These are phyloP conservation scores for Neopipo cinnamomea DNA, from an alignment of 2,113 vertebrate genomes.

Conservation along the genomic window DNA sequence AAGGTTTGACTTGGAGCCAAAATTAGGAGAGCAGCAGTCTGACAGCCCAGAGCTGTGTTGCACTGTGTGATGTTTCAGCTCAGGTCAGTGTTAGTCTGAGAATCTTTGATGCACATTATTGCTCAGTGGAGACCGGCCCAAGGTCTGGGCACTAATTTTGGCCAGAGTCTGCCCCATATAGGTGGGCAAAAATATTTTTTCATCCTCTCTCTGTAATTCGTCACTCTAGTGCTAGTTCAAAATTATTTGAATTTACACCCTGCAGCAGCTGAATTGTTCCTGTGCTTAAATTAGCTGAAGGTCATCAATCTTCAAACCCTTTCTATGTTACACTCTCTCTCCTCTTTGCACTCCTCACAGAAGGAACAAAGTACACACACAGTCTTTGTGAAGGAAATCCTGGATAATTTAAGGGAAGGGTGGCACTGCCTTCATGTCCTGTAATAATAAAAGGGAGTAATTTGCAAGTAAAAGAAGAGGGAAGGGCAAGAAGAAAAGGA, in stretches of 20 bases:
- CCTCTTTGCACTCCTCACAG: neutral
- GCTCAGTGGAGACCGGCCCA: neutral
- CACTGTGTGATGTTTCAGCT: neutral
- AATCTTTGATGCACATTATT: neutral
- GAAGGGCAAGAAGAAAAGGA: neutral
- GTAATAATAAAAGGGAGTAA: neutral
- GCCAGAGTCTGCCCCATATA: neutral
- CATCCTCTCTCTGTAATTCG: neutral
- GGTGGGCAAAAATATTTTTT: neutral
- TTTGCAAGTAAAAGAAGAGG: neutral
- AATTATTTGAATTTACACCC: neutral
- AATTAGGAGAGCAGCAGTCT: neutral
- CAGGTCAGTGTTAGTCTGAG: neutral
- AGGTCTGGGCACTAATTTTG: neutral
- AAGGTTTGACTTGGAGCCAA: neutral
- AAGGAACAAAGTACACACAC: neutral
- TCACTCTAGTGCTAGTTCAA: neutral
- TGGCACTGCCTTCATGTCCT: neutral
- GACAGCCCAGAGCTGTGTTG: neutral
- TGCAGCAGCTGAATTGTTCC: neutral
- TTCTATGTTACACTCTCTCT: neutral
- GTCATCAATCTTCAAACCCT: neutral
- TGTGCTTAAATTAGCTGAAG: neutral
- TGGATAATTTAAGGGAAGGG: neutral
- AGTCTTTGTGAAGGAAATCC: neutral